Evolutionary conservation across 2,113 vertebrate genomes (phyloP), one percentile per base, ranked within the genome.

Genomic region (Dendropsophus ebraccatus): DNA sequence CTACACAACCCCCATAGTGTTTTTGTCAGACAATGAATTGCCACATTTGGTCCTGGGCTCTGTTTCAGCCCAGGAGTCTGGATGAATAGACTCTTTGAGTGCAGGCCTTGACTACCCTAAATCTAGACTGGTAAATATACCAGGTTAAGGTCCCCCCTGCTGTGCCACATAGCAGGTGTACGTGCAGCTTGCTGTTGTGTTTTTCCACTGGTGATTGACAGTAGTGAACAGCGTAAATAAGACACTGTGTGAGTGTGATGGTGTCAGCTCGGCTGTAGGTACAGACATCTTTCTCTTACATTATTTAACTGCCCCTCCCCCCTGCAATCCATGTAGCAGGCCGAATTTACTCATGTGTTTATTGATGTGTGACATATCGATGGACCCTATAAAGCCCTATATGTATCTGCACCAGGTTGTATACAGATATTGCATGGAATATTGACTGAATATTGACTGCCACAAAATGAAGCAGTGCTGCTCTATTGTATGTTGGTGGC

Each of bases 21-120:
- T 37, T 35, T 21, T 35, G 65, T 32, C 0, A 69, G 30, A 69
- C 62, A 67, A 67, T 67, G 62, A 67, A 67, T 32, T 30, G 62
- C 62, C 62, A 67, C 65, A 69, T 52, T 50, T 28, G 25, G 25
- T 30, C 47, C 25, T 28, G 11, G 1, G 74, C 47, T 50, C 13
- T 76, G 28, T 76, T 76, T 30, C 49, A 77, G 73, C n/a, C 25
- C 47, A 30, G 47, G 47, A 28, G 73, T 8, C 5, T 25, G 45
- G 25, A 77, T 54, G 47, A 52, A 77, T 77, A 77, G 50, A 30
- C 25, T 25, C n/a, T 77, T 77, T 77, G 14, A 77, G 49, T 32
- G 25, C 25, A 52, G 5, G 25, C 17, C 16, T 10, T 30, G 28
- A 16, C 74, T 32, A 74, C 74, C 47, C 74, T 30, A 8, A 16